phyloP scores from a whole-genome alignment of 2,888 invertebrate genomes.

The Apodemia zela region DNA sequence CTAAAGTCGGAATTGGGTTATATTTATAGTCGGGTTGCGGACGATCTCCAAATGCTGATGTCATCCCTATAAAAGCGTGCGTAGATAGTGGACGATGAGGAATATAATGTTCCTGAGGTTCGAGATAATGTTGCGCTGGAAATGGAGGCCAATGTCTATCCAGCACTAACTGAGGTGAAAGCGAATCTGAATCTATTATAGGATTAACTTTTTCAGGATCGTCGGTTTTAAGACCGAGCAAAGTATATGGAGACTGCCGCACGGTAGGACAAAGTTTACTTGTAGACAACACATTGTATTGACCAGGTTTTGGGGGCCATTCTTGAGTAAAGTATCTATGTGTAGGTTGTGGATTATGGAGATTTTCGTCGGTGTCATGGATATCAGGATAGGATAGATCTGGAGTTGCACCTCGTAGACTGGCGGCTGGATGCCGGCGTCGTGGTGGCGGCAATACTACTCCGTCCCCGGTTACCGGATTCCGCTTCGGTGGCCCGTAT shows the following conservation, averaged over 20 bases:
- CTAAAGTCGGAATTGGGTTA: conserved; percentile 60
- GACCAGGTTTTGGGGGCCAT: conserved; percentile 66
- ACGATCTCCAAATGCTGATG: conserved; percentile 62
- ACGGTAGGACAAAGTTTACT: conserved; percentile 47
- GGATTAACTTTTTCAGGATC: conserved; percentile 55
- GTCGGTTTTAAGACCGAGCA: conserved; percentile 65
- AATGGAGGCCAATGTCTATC: conserved; percentile 71
- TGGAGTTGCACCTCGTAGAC: conserved; percentile 71
- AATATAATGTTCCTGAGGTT: conserved; percentile 55
- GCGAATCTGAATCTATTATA: conserved; percentile 57
- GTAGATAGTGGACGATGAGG: conserved; percentile 62
- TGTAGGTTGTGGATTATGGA: conserved; percentile 58
- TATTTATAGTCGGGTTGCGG: conserved; percentile 67
- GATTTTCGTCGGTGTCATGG: conserved; percentile 30
- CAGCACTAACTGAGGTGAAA: conserved; percentile 61
- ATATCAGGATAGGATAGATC: conserved; percentile 30
- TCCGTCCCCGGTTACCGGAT: conserved; percentile 83
- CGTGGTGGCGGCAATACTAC: conserved; percentile 75
- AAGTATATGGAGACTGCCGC: conserved; percentile 59
- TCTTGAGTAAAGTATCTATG: conserved; percentile 63
- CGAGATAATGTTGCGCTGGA: conserved; percentile 69
- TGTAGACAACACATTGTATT: conserved; percentile 67
- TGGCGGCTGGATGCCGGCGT: conserved; percentile 69
- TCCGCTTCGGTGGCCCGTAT: conserved; percentile 79
- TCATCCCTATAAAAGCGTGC: conserved; percentile 69